Evolutionary conservation across 2,113 vertebrate species (phyloP).

Genomic region (Ginglymostoma cirratum): DNA sequence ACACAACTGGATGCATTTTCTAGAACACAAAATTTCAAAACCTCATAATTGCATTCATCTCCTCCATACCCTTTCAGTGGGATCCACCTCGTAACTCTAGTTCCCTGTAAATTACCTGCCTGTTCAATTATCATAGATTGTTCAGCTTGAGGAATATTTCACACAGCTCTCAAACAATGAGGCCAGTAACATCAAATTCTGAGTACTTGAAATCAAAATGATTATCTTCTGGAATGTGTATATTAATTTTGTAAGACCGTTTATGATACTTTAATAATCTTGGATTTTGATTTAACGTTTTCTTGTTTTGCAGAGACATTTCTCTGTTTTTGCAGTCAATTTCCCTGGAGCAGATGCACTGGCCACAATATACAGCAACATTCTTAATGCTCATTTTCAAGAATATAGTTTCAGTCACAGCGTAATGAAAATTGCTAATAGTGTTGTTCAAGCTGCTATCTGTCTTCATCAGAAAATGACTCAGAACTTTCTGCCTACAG

Average conservation of each 20-base stretch:
- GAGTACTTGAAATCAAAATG: background rate
- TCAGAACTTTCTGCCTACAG: conserved; percentile 67
- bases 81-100: background rate
- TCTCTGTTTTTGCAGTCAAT: conserved; percentile 65
- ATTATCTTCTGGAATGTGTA: background rate
- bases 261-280: background rate
- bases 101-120: background rate
- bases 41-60: background rate
- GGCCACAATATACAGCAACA: conserved; percentile 59
- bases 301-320: conserved; percentile 56
- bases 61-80: background rate
- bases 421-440: conserved; percentile 59
- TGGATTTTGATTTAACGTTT: conserved; percentile 22
- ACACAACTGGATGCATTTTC: background rate
- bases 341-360: conserved; percentile 56
- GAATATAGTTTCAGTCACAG: conserved; percentile 62
- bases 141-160: background rate
- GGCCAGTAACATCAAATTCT: background rate
- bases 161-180: background rate
- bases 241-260: background rate
- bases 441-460: conserved; percentile 56
- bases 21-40: background rate
- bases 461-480: conserved; percentile 71
- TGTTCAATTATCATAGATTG: background rate
- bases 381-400: conserved; percentile 65